These are phyloP conservation scores for Phymastichus coffea DNA, from an alignment of 1,140 invertebrate species.

Conservation along the genomic window DNA sequence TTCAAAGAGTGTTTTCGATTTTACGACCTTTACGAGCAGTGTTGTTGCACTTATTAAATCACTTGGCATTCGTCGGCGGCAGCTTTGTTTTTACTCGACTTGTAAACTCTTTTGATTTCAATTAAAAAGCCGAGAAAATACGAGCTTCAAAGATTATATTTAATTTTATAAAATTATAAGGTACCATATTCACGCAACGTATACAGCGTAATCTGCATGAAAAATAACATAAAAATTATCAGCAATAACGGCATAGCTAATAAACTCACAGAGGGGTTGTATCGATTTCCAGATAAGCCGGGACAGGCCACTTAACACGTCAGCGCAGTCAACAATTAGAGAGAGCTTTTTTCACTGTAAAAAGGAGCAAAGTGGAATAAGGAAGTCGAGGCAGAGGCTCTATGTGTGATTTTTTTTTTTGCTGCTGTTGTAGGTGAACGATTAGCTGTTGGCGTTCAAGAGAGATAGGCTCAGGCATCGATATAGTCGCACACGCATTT, in stretches of 20 bases:
- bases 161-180: too few species aligned
- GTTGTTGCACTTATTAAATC: too few species aligned
- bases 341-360: neutral
- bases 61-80: too few species aligned
- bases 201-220: too few species aligned
- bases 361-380: neutral
- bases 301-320: neutral
- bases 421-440: neutral
- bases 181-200: too few species aligned
- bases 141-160: too few species aligned
- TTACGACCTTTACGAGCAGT: too few species aligned
- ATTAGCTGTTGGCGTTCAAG: neutral
- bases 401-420: neutral
- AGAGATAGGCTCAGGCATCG: neutral
- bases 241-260: neutral
- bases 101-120: too few species aligned
- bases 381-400: neutral
- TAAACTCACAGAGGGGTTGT: neutral
- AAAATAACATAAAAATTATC: neutral
- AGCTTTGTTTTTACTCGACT: too few species aligned
- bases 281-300: constrained; percentile 6
- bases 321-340: neutral
- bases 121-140: too few species aligned
- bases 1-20: too few species aligned
- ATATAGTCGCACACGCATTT: neutral